Evolutionary conservation across 2,888 invertebrate species (phyloP), one percentile per base, ranked within the genome.

Genomic region (Petrolisthes manimaculis): DNA sequence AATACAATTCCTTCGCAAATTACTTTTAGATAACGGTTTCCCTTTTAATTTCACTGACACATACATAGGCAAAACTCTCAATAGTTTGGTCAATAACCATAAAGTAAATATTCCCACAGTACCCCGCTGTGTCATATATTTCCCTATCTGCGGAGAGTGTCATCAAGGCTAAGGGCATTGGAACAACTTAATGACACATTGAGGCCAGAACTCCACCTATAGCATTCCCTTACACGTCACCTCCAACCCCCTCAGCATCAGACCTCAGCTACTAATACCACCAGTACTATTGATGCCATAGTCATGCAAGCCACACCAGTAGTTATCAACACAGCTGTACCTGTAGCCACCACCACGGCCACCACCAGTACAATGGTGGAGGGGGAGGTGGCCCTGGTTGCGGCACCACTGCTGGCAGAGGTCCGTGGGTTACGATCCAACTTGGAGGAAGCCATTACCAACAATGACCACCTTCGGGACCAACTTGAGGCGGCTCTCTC

Each of bases 121-220:
- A n/a, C n/a, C n/a, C n/a, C n/a, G n/a, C n/a, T n/a, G n/a, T n/a
- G n/a, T n/a, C n/a, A n/a, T n/a, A n/a, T n/a, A n/a, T n/a, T n/a
- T n/a, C n/a, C n/a, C n/a, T n/a, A n/a, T n/a, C 89, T 91, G 24
- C 90, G 91, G 77, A 86, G 92, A 24, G 91, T 92, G 21, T 91
- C 92, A 54, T 91, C 91, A 74, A 92, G 91, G 80, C 83, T 92
- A 53, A 89, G 91, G 12, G 91, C 89, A 0, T 92, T 95, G 3
- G 94, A 94, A 84, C 94, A 94, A 83, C 93, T 93, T 9, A 92
- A 92, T 85, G 93, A 93, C 80, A 93, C 93, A 87, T 93, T 93
- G 89, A 92, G 92, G 89, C 92, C 93, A 67, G 92, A 93, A n/a
- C 93, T 92, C 55, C 90, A 91, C 24, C 91, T 91, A 51, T 91